Conservation (phyloP, 2,888 invertebrate genomes). For the Dasypolia templi region DNA sequence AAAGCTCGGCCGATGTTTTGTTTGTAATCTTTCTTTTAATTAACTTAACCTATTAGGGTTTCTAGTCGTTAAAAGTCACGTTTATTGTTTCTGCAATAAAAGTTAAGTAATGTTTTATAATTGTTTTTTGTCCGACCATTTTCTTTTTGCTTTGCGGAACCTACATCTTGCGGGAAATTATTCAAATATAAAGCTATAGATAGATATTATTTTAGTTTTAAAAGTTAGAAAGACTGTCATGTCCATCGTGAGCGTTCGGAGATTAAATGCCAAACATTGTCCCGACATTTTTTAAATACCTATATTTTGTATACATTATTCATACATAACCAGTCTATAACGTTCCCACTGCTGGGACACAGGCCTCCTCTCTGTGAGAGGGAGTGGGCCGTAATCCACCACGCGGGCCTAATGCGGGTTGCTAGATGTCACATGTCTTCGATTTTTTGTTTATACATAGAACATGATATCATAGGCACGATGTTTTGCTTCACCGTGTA, state of each 20-base stretch:
- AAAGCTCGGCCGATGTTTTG: conserved; percentile 37
- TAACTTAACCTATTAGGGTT: conserved; percentile 1
- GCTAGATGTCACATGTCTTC: too few relatives aligned
- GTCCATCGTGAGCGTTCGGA: background rate
- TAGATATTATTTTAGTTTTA: background rate
- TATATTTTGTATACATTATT: too few relatives aligned
- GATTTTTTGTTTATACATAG: too few relatives aligned
- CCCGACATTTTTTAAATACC: background rate
- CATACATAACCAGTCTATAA: too few relatives aligned
- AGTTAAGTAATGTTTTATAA: background rate
- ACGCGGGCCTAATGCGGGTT: too few relatives aligned
- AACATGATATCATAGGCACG: too few relatives aligned
- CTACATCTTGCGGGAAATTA: background rate
- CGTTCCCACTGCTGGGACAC: too few relatives aligned
- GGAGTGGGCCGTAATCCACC: too few relatives aligned
- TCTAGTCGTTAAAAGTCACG: conserved; percentile 7
- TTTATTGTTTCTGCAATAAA: conserved; percentile 19
- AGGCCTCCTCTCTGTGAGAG: too few relatives aligned
- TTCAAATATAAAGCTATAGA: background rate
- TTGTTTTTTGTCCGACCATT: background rate
- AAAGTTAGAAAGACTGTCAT: background rate
- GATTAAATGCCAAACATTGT: background rate
- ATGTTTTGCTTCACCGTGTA: too few relatives aligned
- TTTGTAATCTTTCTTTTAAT: conserved; percentile 19
- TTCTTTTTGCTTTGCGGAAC: background rate